Base-by-base conservation (phyloP, 2,797 vertebrate species). In the Ctenochaetus hawaiiensis region DNA sequence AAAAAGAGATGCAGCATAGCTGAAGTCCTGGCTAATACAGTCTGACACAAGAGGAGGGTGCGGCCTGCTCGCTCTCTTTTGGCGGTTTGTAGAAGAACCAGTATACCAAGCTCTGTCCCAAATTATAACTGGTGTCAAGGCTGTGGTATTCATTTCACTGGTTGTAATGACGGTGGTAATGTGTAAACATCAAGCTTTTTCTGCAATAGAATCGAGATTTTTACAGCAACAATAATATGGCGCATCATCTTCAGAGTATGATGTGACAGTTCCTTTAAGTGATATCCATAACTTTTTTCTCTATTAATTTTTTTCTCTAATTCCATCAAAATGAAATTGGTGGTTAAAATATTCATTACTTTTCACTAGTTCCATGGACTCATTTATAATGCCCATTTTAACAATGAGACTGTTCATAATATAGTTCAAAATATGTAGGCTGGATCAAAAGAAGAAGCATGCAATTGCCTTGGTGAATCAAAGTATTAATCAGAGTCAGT, bases 21-120 rank as follows among this genome's bases (percentile, higher is more conserved):
- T 37, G 23, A 14, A 68, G 67, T 47, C 48, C 41, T 47, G 23
- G 18, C 8, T 65, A 26, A 67, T 37, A 62, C n/a, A 60, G 57
- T 26, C 18, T 47, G 39, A 68, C 48, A 54, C 18, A 0, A 16
- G 7, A 73, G 45, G 0, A 70, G 58, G 84, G 89, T 51, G 84
- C 22, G 75, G 70, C 37, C n/a, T 39, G 34, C 78, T 75, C 70
- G 47, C 17, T 68, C 59, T 76, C 53, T 52, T 51, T 41, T 22
- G 10, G 14, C 17, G 0, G 45, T 82, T 88, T 90, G 82, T 59
- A 17, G 86, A 87, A 49, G 10, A 91, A 91, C 86, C 76, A 73
- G 85, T 84, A 80, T 79, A 82, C 62, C 79, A 61, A 79, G 67
- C 2, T 84, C 41, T 37, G 8, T 54, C 51, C 45, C 16, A 17